These are phyloP conservation scores for Batillaria attramentaria DNA, from an alignment of 1,140 invertebrate species.

Conservation along the genomic window DNA sequence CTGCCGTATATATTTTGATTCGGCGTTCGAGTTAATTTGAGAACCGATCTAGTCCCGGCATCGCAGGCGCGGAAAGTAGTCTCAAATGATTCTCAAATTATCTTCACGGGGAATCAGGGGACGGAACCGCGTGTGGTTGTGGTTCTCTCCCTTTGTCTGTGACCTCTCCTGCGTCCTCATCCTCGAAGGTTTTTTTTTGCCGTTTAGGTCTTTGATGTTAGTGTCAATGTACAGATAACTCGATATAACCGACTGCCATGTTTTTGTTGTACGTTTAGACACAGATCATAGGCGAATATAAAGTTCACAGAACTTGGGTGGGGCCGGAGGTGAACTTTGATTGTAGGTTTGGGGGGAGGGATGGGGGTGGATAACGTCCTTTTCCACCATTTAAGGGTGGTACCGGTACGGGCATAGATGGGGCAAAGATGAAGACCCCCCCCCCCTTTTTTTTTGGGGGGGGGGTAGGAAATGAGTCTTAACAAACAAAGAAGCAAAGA, in stretches of 20 bases:
- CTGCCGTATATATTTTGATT: slow-evolving; percentile 18
- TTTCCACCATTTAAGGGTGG: no score
- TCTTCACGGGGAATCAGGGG: neutral
- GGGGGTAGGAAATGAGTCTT: no score
- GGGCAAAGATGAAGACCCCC: no score
- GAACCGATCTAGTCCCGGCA: neutral
- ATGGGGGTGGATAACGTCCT: no score
- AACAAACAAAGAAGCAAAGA: no score
- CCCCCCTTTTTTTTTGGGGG: no score
- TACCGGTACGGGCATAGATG: no score
- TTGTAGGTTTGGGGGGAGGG: no score
- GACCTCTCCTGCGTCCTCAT: neutral
- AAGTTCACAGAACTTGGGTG: neutral
- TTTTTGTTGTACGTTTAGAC: neutral
- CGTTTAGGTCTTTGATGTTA: slow-evolving; percentile 1
- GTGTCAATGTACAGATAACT: neutral
- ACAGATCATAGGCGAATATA: neutral
- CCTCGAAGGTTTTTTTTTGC: neutral
- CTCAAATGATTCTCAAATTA: neutral
- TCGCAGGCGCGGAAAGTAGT: neutral
- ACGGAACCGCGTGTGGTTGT: no score
- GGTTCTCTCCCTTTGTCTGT: neutral
- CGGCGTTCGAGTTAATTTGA: slow-evolving; percentile 20
- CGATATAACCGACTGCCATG: neutral
- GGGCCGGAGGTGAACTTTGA: neutral